Base-by-base conservation (phyloP, 2,113 vertebrate species). In the Cyphomyrus plagiostoma region DNA sequence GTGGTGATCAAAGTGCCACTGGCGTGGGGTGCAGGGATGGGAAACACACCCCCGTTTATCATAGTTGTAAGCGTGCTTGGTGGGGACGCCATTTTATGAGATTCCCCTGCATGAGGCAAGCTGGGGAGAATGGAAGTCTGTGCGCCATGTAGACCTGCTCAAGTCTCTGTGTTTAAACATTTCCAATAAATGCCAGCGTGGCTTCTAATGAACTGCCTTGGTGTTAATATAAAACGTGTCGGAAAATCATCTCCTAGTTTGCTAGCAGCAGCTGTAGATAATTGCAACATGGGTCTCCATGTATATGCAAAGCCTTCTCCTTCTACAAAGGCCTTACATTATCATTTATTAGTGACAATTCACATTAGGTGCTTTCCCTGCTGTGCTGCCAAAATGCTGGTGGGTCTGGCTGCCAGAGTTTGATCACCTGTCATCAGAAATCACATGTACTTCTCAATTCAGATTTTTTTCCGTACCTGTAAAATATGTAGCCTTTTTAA, bases 71-170 rank as follows among this genome's bases (percentile, higher is more conserved):
- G 50, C 53, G 74, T 35, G 89, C 39, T 84, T 1, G 6, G 49
- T 10, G 30, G 80, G 70, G 88, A 46, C 49, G 48, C 49, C 35
- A 62, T 89, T 85, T 89, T 62, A 83, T 48, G 42, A 84, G 11
- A 84, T 89, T 88, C 52, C 89, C 70, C 49, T 53, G 50, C 80
- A 89, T 58, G 50, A 84, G 77, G 77, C 8, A 58, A 30, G 88
- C 66, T 17, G 30, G 30, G 5, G 39, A 77, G 66, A 26, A 13
- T 3, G 6, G 10, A 15, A 66, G 42, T 39, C 42, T 74, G 35
- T 35, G 23, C n/a, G 21, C 26, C 35, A 23, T 88, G 87, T 35
- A 35, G 35, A 35, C 3, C 42, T 30, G 87, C 45, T 48, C 46
- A 15, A 1, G 5, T 35, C 70, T 39, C 70, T 19, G 48, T 89